These are phyloP conservation scores for Tridacna gigas DNA, from an alignment of 2,888 invertebrate species.

Conservation along the genomic window DNA sequence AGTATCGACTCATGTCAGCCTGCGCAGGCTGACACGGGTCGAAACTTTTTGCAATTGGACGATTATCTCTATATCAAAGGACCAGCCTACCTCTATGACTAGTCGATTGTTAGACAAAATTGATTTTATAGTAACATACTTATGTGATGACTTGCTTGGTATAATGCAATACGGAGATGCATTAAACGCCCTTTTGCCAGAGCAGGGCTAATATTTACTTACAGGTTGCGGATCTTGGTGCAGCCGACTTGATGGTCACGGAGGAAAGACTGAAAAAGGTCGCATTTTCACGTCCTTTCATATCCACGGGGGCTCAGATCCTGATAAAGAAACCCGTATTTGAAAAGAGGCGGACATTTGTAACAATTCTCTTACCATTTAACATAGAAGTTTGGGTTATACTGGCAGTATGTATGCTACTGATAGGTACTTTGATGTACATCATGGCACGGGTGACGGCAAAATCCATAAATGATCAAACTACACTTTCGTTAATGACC, in stretches of 20 bases:
- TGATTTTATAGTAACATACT: too few species aligned
- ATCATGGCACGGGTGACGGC: not conserved
- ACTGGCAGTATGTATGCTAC: not conserved
- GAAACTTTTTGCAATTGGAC: too few species aligned
- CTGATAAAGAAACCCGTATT: conserved; percentile 26
- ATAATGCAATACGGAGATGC: too few species aligned
- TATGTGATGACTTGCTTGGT: too few species aligned
- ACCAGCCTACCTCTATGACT: too few species aligned
- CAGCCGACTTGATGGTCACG: conserved; percentile 30
- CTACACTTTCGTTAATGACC: not conserved
- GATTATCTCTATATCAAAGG: too few species aligned
- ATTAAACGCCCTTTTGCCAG: too few species aligned
- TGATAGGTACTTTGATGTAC: not conserved
- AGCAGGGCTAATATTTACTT: too few species aligned
- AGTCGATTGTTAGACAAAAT: too few species aligned
- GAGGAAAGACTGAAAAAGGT: conserved; percentile 25
- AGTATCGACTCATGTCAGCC: too few species aligned
- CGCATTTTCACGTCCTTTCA: conserved; percentile 37
- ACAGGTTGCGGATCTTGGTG: conserved; percentile 43
- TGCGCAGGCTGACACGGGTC: too few species aligned
- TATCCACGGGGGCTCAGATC: conserved; percentile 38
- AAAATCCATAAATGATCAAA: not conserved
- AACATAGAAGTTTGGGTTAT: conserved; percentile 29
- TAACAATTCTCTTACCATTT: conserved; percentile 25
- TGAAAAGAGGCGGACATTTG: not conserved